Base-by-base conservation (phyloP, 2,797 vertebrate species). In the Triplophysa bombifrons region DNA sequence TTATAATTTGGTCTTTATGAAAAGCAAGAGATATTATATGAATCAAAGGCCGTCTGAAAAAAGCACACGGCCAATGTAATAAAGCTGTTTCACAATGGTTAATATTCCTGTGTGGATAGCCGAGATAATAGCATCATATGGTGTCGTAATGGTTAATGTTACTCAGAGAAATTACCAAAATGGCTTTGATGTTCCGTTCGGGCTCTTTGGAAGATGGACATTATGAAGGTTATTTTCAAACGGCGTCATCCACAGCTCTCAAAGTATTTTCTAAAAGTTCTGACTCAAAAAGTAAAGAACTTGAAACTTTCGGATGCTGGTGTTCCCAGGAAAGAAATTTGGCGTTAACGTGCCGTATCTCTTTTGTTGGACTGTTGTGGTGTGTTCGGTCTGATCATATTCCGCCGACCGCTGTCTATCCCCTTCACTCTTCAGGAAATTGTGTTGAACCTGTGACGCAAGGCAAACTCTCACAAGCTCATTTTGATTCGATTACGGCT, bases 21-120 rank as follows among this genome's bases (percentile, higher is more conserved):
- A 87, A 85, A 86, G 83, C 58, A 80, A 78, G 80, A 74, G 84
- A 84, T 85, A 82, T 80, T 65, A 84, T 85, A 80, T 85, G 76
- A 85, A 85, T 84, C 81, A 84, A 84, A 84, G 76, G 73, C 69
- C 76, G 63, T 77, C 80, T 50, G 44, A 67, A 74, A 79, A 76
- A 58, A 80, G 56, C 63, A 19, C 6, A 53, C 50, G 44, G 73
- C 66, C 70, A n/a, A 81, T 74, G 80, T 84, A 80, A 85, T 85
- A 76, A 84, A 66, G 80, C 80, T 77, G 79, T 80, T 80, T 67
- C 67, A 81, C 82, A 77, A 74, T 82, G 80, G 80, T 63, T 85
- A 80, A 84, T 84, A 82, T 79, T 76, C 79, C 67, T 34, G 48
- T 58, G 63, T 13, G 20, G 60, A 66, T n/a, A 58, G 41, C 12